Conservation (phyloP, 37 sponge, comb jelly and placozoan genomes). For the Ephydatia muelleri region DNA sequence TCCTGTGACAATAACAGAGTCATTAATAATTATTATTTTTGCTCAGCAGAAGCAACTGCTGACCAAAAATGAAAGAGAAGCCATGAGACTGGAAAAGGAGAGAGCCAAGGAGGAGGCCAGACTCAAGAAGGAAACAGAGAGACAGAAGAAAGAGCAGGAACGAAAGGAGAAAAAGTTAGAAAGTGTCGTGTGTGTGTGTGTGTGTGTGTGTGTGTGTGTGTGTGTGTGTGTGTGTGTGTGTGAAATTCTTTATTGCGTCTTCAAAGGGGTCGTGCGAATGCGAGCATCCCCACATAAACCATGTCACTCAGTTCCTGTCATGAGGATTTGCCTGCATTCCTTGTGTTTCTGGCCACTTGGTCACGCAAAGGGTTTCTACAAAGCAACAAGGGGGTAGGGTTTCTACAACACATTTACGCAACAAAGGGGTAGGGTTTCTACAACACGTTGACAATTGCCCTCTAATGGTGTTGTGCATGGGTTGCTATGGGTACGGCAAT, state of each 20-base stretch:
- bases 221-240: background rate
- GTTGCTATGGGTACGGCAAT: background rate
- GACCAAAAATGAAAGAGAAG: slow-evolving; percentile 4
- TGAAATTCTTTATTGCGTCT: background rate
- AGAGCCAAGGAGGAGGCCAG: slow-evolving; percentile 5
- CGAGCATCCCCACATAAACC: background rate
- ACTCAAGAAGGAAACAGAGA: slow-evolving; percentile 53
- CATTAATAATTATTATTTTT: background rate
- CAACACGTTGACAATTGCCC: background rate
- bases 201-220: background rate
- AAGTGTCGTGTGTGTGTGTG: background rate
- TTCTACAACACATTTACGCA: too few species aligned
- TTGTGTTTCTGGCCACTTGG: background rate
- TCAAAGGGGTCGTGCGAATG: background rate
- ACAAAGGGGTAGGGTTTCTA: too few species aligned
- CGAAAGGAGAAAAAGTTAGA: slow-evolving; percentile 33
- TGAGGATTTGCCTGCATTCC: background rate
- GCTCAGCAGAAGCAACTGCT: background rate
- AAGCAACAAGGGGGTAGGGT: too few species aligned
- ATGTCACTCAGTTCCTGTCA: background rate
- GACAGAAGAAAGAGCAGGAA: slow-evolving; percentile 31
- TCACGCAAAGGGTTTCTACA: background rate
- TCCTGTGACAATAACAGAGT: too few species aligned
- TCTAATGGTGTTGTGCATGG: background rate
- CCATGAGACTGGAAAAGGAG: slow-evolving; percentile 40